Evolutionary conservation across 2,113 vertebrate genomes (phyloP).

Genomic region (Erythrocercus mccallii): DNA sequence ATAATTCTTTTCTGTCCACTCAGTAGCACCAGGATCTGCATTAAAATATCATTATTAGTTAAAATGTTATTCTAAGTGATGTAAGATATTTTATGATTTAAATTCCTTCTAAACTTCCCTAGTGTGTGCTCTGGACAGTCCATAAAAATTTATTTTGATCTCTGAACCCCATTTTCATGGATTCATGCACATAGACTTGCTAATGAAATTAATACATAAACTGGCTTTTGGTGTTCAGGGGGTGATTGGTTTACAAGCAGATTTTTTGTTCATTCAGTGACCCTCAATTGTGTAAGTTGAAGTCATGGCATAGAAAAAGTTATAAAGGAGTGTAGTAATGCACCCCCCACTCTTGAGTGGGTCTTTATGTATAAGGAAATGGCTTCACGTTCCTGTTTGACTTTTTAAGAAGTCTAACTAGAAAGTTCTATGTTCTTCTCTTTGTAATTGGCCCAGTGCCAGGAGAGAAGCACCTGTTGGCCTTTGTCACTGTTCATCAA

Average conservation of each 20-base stretch:
- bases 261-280: neutral
- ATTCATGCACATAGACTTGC: neutral
- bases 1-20: neutral
- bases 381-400: too few species aligned
- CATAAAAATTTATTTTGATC: neutral
- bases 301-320: neutral
- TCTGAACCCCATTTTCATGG: neutral
- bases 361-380: too few species aligned
- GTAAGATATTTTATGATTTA: neutral
- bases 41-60: neutral
- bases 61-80: neutral
- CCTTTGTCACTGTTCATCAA: too few species aligned
- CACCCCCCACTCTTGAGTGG: too few species aligned
- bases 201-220: neutral
- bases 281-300: neutral
- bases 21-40: neutral
- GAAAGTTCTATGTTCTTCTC: too few species aligned
- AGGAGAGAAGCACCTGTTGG: too few species aligned
- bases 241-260: neutral
- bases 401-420: too few species aligned
- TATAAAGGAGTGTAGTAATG: neutral
- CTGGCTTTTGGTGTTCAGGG: neutral
- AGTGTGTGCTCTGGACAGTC: neutral
- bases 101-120: neutral
- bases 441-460: too few species aligned